These are phyloP conservation scores for Caenorhabditis imperialis DNA, from an alignment of 2,888 invertebrate species.

Conservation along the genomic window DNA sequence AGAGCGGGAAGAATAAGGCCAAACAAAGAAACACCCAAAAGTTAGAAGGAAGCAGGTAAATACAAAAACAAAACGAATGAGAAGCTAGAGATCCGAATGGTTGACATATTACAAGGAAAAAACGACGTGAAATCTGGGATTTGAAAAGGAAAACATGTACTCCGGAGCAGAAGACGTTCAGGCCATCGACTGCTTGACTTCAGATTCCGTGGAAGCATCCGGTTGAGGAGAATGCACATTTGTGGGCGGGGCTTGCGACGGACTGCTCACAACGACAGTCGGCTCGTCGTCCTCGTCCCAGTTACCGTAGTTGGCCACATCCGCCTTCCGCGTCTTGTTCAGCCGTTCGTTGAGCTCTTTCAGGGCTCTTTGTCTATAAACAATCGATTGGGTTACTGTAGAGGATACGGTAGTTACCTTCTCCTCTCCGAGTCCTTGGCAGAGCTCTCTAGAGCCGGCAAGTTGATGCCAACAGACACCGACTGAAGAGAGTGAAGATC, in stretches of 20 bases:
- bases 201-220: background rate
- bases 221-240: slow-evolving; percentile 33
- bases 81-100: slow-evolving; percentile 39
- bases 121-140: background rate
- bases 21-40: slow-evolving; percentile 12
- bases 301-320: slow-evolving; percentile 47
- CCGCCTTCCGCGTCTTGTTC: slow-evolving; percentile 56
- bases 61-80: slow-evolving; percentile 16
- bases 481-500: slow-evolving; percentile 67
- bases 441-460: slow-evolving; percentile 58
- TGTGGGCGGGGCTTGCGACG: slow-evolving; percentile 1
- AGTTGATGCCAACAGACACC: slow-evolving; percentile 59
- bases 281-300: slow-evolving; percentile 62
- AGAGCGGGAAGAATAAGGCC: slow-evolving; percentile 18
- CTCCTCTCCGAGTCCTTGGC: slow-evolving; percentile 63
- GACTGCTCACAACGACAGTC: background rate
- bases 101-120: background rate
- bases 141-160: background rate
- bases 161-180: background rate
- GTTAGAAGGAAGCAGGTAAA: slow-evolving; percentile 5
- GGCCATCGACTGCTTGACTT: slow-evolving; percentile 15
- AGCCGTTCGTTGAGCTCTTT: slow-evolving; percentile 73
- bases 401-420: slow-evolving; percentile 45
- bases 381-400: background rate
- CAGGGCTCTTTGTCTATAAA: slow-evolving; percentile 64